Evolutionary conservation across 92 coral and sea anemone genomes (phyloP), one percentile per base, ranked within the genome.

Genomic region (Actinostola sp.): DNA sequence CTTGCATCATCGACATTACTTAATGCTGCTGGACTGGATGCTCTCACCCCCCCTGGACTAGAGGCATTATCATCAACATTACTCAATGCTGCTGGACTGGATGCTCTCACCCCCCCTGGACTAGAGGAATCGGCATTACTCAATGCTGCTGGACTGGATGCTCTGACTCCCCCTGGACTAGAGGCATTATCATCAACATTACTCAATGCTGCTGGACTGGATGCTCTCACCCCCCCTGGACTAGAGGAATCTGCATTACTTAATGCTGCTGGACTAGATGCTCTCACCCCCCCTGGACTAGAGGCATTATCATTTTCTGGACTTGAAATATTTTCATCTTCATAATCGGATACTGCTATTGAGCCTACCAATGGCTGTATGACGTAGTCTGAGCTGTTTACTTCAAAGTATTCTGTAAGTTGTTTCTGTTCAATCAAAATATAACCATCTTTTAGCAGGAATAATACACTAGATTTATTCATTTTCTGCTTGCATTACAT

Each of bases 381-480:
- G 11, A 62, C 65, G 48, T 75, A 89, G 24, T 84, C 88, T 0
- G 92, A 75, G 44, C 74, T 76, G 43, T 79, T 63, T 33, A 41
- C 63, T 59, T 84, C 97, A 62, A 91, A 91, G 80, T 72, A 91
- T 34, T 63, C 76, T 45, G 66, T 62, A 21, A 91, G 63, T 35
- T 67, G 34, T 51, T 53, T 70, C 97, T 91, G 88, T 72, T 58
- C 68, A 9, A 7, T 19, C 43, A 1, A 65, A 48, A 62, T 8
- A 42, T 30, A 17, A 57, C 2, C 20, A 34, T 17, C 1, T 33
- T 34, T 62, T 1, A 26, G 29, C 4, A 31, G 3, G 2, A 14
- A 59, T 59, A 29, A 53, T 20, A n/a, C n/a, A n/a, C n/a, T n/a
- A n/a, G n/a, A n/a, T n/a, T n/a, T n/a, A n/a, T n/a, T n/a, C n/a